Conservation (phyloP, 2,797 vertebrate genomes). For the Mallotus villosus region DNA sequence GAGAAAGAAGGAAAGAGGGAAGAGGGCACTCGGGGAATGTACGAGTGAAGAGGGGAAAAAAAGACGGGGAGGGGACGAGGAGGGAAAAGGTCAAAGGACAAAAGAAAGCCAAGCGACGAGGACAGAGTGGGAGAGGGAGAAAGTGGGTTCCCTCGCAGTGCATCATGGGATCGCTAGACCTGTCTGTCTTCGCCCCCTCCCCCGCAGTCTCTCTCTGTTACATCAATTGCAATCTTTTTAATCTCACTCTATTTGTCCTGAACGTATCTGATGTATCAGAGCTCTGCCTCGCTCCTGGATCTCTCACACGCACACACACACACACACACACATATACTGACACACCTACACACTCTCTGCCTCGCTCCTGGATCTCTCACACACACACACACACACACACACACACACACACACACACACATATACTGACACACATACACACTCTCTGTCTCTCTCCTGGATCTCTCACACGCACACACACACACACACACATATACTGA, state of each 20-base stretch:
- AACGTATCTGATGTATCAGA: conserved; percentile 4
- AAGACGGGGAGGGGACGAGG: background rate
- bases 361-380: background rate
- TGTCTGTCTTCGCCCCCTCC: background rate
- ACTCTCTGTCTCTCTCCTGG: background rate
- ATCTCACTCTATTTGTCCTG: conserved; percentile 36
- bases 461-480: background rate
- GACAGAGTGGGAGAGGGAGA: conserved; percentile 12
- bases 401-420: background rate
- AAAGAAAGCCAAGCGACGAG: background rate
- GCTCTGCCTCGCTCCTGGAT: too few relatives aligned
- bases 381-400: too few relatives aligned
- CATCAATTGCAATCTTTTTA: conserved; percentile 41
- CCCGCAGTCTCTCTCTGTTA: conserved; percentile 26
- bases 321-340: background rate
- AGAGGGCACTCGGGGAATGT: background rate
- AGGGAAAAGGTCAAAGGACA: background rate
- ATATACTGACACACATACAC: background rate
- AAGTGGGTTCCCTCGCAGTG: background rate
- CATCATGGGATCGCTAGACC: background rate
- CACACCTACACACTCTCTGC: background rate
- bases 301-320: background rate
- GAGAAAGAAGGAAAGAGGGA: background rate
- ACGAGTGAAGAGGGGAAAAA: too few relatives aligned
- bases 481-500: background rate